Evolutionary conservation across 2,888 invertebrate species (phyloP), one percentile per base, ranked within the genome.

Genomic region (Incurvaria masculella): DNA sequence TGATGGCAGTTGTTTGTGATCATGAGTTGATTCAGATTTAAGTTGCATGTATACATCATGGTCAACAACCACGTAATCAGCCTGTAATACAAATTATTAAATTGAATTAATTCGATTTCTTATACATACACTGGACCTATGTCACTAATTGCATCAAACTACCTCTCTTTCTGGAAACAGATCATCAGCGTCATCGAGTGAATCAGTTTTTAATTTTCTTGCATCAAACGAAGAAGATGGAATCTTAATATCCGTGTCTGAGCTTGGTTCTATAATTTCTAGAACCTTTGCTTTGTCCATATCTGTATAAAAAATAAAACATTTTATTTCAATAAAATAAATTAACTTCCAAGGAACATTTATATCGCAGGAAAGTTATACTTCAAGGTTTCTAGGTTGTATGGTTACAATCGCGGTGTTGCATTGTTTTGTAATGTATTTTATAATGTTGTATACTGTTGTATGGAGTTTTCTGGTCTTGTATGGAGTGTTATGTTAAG

Each of bases 241-340:
- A 33, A 62, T 52, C 63, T 70, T 74, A 5, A 68, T 69, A 44
- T 73, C 79, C 16, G 67, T 50, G 45, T 79, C 79, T 21, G 75
- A 78, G 49, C 60, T 61, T 8, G 79, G 79, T 61, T 80, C 79
- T 53, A 80, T 80, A 26, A 79, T 80, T 66, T 79, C 79, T 50
- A 80, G 58, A 2, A 79, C 79, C 55, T 79, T 80, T 19, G 79
- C 79, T 59, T 79, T 79, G 49, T 79, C 79, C 71, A 79, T 75
- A 56, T 79, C 79, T 79, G 33, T 4, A 8, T n/a, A 33, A 33
- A 3, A 53, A 46, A 68, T 67, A 43, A 49, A 51, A 33, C 38
- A 41, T 44, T 20, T 21, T n/a, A 44, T 19, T 44, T 21, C 14
- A 18, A 20, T 45, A 19, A 44, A 11, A 21, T 11, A 11, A n/a